A percentile compares a stretch with the other conserved stretches of the same genome.
These are phyloP conservation scores for Lasaia peninsularis DNA, from an alignment of 1,140 invertebrate species.

Conservation along the genomic window DNA sequence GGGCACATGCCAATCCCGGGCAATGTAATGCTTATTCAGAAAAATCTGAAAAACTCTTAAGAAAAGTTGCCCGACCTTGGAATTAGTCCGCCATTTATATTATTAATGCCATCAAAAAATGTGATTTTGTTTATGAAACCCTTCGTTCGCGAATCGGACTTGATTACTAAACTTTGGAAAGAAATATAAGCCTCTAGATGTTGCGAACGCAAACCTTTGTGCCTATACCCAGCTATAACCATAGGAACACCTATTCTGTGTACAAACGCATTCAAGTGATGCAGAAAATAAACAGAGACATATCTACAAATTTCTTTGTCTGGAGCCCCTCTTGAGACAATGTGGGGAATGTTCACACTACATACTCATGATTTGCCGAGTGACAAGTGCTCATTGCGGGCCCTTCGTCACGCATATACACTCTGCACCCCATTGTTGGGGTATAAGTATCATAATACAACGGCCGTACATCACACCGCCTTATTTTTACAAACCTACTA, in stretches of 20 bases:
- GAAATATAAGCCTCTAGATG: not conserved
- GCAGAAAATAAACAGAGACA: conserved; percentile 14
- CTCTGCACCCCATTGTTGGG: conserved; percentile 35
- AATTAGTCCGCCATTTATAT: too few species aligned
- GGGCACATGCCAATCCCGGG: too few species aligned
- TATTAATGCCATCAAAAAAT: too few species aligned
- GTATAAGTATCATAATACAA: conserved; percentile 15
- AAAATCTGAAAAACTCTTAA: too few species aligned
- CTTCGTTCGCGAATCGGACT: too few species aligned
- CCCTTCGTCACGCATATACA: conserved; percentile 32
- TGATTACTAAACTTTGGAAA: not conserved
- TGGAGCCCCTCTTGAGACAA: conserved; percentile 35
- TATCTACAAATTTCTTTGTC: conserved; percentile 26
- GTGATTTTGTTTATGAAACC: too few species aligned
- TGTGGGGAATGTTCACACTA: conserved; percentile 22
- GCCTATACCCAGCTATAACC: not conserved
- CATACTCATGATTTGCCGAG: conserved; percentile 45
- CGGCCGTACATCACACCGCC: not conserved
- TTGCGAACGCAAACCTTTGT: not conserved
- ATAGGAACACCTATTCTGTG: not conserved
- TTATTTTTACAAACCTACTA: not conserved
- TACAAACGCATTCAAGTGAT: not conserved
- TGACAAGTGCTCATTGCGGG: conserved; percentile 41
- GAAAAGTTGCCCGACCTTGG: too few species aligned
- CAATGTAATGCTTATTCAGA: too few species aligned